A percentile compares a stretch with the other conserved stretches of the same genome.
phyloP scores from a whole-genome alignment of 1,140 invertebrate genomes.

The Prorops nasuta region DNA sequence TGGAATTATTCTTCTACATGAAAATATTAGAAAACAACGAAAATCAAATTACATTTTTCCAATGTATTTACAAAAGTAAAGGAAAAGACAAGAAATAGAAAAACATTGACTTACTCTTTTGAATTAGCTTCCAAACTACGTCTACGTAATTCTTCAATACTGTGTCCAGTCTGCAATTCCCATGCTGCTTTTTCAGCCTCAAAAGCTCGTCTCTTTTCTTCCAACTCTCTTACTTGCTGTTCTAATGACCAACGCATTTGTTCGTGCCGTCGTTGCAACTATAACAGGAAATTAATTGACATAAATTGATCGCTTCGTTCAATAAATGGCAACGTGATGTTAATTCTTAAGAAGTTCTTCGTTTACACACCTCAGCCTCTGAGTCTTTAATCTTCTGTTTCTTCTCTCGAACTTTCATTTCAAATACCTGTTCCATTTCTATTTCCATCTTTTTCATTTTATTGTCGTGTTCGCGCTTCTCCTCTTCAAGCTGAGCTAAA shows the following conservation, averaged over 20 bases:
- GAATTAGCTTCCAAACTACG: slow-evolving; percentile 82
- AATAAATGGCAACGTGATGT: no score
- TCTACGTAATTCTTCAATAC: slow-evolving; percentile 80
- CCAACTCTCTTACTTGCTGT: slow-evolving; percentile 85
- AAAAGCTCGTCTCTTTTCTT: slow-evolving; percentile 83
- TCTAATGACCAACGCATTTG: slow-evolving; percentile 72
- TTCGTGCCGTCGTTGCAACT: slow-evolving; percentile 69
- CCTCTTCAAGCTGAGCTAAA: slow-evolving; percentile 95
- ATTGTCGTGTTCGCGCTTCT: slow-evolving; percentile 90
- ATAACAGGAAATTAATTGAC: slow-evolving; percentile 19
- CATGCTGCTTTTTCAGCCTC: slow-evolving; percentile 84
- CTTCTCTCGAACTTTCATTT: slow-evolving; percentile 85
- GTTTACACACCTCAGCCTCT: slow-evolving; percentile 75
- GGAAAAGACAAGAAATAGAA: no score
- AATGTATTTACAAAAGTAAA: no score
- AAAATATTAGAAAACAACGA: no score
- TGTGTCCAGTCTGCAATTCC: slow-evolving; percentile 87
- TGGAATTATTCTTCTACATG: no score
- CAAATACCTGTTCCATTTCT: slow-evolving; percentile 94
- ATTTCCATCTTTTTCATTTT: slow-evolving; percentile 97
- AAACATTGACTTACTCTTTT: slow-evolving; percentile 73
- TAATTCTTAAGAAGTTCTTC: neutral
- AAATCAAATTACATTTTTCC: no score
- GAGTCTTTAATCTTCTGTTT: slow-evolving; percentile 91
- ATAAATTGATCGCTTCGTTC: neutral